Evolutionary conservation across 2,113 vertebrate species (phyloP), one percentile per base, ranked within the genome.

Genomic region (Gambusia holbrooki): DNA sequence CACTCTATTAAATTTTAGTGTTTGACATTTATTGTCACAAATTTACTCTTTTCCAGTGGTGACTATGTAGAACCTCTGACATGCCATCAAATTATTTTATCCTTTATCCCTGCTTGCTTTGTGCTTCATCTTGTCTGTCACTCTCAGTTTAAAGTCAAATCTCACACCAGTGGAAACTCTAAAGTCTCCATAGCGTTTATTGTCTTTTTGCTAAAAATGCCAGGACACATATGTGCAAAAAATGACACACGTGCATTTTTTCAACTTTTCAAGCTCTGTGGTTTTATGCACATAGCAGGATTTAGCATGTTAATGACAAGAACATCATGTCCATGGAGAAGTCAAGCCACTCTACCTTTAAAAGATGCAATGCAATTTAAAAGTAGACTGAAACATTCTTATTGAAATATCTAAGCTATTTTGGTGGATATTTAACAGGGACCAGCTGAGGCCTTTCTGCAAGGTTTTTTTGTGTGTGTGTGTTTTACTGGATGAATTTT

Each of bases 311-410:
- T 74, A 77, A 85, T 74, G 81, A 63, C 72, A 73, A 45, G 35
- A 83, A 79, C 25, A 61, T 83, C 69, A 71, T 75, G 30, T 88
- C 70, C 63, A 85, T 81, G 76, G 71, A 83, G 81, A 78, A 35
- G 22, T 37, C 61, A 17, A 17, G 51, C 33, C 29, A 5, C 66
- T 80, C 74, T 75, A 66, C 32, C 66, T 76, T 71, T 82, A 67
- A 68, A 73, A 71, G 48, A 66, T 67, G 63, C 79, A 71, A 76
- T 70, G 40, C 40, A 40, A 71, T 48, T 37, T 80, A 54, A 75
- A 68, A 72, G 62, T 66, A 32, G 62, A 58, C 66, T 81, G 66
- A 80, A 81, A 61, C 22, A 29, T n/a, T 66, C 37, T 74, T 69
- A 13, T 40, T 72, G 30, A 63, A 70, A 60, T 64, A 66, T 45